These are phyloP conservation scores for Apteryx mantelli DNA, from an alignment of 2,113 vertebrate species.

Conservation along the genomic window DNA sequence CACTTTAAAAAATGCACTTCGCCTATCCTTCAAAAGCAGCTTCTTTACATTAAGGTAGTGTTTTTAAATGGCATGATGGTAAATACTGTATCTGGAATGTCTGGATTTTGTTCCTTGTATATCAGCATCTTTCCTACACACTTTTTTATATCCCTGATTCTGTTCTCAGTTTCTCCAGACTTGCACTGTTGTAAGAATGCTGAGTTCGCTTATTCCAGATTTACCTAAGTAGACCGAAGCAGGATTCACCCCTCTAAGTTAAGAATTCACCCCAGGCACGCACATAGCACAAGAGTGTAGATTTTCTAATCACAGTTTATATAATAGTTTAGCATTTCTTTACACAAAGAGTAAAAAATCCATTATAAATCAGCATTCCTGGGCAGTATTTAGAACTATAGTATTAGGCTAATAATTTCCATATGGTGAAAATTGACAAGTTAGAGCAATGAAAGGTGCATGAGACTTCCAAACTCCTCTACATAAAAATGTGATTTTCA, in stretches of 20 bases:
- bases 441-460: slow-evolving; percentile 41
- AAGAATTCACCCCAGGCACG: neutral
- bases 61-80: neutral
- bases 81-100: slow-evolving; percentile 32
- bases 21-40: neutral
- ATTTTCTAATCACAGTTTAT: neutral
- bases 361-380: slow-evolving; percentile 37
- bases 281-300: neutral
- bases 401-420: slow-evolving; percentile 68
- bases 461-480: neutral
- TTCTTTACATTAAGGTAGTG: neutral
- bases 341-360: slow-evolving; percentile 20
- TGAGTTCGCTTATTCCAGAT: accelerated
- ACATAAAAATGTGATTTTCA: slow-evolving; percentile 20
- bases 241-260: neutral
- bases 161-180: neutral
- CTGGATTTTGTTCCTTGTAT: slow-evolving; percentile 17
- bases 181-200: neutral
- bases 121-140: neutral
- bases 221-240: neutral
- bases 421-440: slow-evolving; percentile 68
- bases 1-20: neutral
- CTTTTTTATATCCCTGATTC: neutral
- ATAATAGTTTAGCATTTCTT: slow-evolving; percentile 18
- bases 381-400: slow-evolving; percentile 52